These are phyloP conservation scores for Pseudorhombus dupliciocellatus DNA, from an alignment of 2,113 vertebrate genomes.

Conservation along the genomic window DNA sequence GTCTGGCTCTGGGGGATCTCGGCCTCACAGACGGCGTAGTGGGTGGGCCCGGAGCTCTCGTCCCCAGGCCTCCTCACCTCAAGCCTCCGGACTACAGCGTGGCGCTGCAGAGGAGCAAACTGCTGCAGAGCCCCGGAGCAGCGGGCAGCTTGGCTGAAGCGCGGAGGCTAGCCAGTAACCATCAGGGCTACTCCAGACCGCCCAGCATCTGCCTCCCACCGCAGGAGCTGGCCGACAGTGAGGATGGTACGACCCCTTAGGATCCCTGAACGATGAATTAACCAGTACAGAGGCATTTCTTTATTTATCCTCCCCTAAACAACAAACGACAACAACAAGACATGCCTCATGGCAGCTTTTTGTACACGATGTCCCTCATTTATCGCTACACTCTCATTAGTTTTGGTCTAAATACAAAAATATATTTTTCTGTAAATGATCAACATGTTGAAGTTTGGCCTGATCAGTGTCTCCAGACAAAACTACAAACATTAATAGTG, in stretches of 20 bases:
- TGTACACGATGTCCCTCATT: too few relatives aligned
- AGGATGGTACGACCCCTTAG: conserved; percentile 86
- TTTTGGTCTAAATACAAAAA: too few relatives aligned
- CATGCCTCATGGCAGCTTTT: too few relatives aligned
- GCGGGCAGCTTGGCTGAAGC: conserved; percentile 80
- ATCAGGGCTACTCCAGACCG: conserved; percentile 71
- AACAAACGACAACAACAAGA: too few relatives aligned
- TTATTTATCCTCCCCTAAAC: not conserved
- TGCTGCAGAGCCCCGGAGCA: conserved; percentile 84
- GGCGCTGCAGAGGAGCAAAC: conserved; percentile 96
- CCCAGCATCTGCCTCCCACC: conserved; percentile 64
- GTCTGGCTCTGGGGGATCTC: conserved; percentile 92
- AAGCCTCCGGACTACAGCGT: conserved; percentile 97
- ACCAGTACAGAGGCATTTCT: too few relatives aligned
- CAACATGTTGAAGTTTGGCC: too few relatives aligned
- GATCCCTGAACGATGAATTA: not conserved
- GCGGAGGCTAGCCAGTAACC: conserved; percentile 74
- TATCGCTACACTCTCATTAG: too few relatives aligned
- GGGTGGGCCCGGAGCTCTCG: conserved; percentile 75
- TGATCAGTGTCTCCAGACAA: too few relatives aligned
- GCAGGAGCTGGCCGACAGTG: conserved; percentile 84
- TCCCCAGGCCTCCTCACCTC: conserved; percentile 85
- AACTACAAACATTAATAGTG: too few relatives aligned
- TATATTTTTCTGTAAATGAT: too few relatives aligned
- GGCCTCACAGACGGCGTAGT: conserved; percentile 69